Base-by-base conservation (phyloP, 2,113 vertebrate genomes). In the Aramus guarauna region DNA sequence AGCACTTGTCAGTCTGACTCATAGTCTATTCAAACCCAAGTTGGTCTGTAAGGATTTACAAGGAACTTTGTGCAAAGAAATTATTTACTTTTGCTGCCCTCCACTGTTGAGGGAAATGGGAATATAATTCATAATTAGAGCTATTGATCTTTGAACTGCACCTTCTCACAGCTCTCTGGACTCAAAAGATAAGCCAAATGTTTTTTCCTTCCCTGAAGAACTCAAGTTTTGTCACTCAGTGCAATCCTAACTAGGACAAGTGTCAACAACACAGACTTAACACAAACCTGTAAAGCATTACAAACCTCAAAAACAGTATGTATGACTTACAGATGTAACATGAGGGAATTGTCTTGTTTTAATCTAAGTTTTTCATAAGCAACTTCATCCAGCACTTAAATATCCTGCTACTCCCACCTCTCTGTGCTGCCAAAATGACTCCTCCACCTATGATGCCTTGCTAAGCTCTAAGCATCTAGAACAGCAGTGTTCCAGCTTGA, bases 1-100 rank as follows among this genome's bases (percentile, higher is more conserved):
- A 95, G 94, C 55, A 64, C 66, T 87, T 95, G 69, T 76, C 85
- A 92, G 58, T 77, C 94, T 75, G 77, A 72, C 67, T 94, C 71
- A n/a, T n/a, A 37, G 58, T 17, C 89, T 88, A 66, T 92, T 95
- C 85, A 95, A 77, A 90, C 30, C n/a, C 15, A 53, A 27, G 34
- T 6, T 55, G 63, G 16, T 36, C 77, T 83, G 27, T 12, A 48
- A 12, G 29, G 22, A 83, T 91, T 90, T 73, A 66, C 48, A 79
- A 39, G 55, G 23, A 88, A 63, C 23, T 36, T 67, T 36, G 37
- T 41, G 16, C 29, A 95, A 50, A 92, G 20, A 85, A 85, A 53
- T 48, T 5, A 75, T 85, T 95, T 95, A 78, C 39, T 83, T 79
- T 84, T 87, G 53, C 68, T 84, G 47, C 41, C 36, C 53, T 90